A percentile compares a stretch with the other conserved stretches of the same genome.
phyloP scores from a whole-genome alignment of 2,113 vertebrate genomes.

The Felis catus region F.catus_Fca126_mat1.0 CM031414.1:98681501-98682000 shows the following conservation, averaged over 20 bases:
- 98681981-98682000: constrained; percentile 48
- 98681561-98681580: not conserved
- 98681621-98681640: not conserved
- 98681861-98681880: constrained; percentile 30
- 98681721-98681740: not conserved
- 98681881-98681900: constrained; percentile 44
- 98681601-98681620: not conserved
- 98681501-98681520: not conserved
- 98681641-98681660: not conserved
- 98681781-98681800: not conserved
- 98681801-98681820: not conserved
- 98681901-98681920: constrained; percentile 51
- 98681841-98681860: constrained; percentile 32
- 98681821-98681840: constrained; percentile 6
- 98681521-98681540: not conserved
- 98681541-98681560: not conserved
- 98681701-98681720: constrained; percentile 15
- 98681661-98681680: not conserved
- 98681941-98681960: constrained; percentile 54
- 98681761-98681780: not conserved
- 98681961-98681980: constrained; percentile 59
- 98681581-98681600: not conserved
- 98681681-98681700: constrained; percentile 32
- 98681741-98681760: constrained; percentile 6
- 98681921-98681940: constrained; percentile 55